Evolutionary conservation across 2,113 vertebrate species (phyloP).

Genomic region (Apistogramma diplotaenia): DNA sequence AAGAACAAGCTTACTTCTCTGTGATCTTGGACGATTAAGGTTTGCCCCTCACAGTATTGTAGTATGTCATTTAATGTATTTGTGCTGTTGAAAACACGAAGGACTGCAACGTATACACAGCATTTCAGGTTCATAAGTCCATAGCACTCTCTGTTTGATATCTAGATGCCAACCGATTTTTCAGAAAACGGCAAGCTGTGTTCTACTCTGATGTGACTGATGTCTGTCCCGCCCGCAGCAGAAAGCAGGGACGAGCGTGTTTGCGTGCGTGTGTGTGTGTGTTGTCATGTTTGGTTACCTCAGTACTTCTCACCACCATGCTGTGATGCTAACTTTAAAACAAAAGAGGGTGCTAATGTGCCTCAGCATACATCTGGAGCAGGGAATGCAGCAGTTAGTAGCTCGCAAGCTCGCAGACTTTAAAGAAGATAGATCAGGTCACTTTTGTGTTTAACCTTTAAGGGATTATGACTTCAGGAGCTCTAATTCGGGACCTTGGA

Average conservation of each 20-base stretch:
- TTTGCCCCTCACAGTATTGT: slow-evolving; percentile 66
- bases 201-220: slow-evolving; percentile 30
- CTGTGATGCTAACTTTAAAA: slow-evolving; percentile 54
- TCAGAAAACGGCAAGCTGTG: slow-evolving; percentile 14
- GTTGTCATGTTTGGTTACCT: slow-evolving; percentile 70
- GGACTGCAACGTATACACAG: slow-evolving; percentile 75
- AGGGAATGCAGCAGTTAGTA: slow-evolving; percentile 34
- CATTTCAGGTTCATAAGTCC: slow-evolving; percentile 69
- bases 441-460: slow-evolving; percentile 32
- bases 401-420: slow-evolving; percentile 39
- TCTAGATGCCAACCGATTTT: slow-evolving; percentile 26
- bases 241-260: slow-evolving; percentile 63
- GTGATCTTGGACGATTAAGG: slow-evolving; percentile 54
- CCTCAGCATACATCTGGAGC: slow-evolving; percentile 52
- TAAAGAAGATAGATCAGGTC: slow-evolving; percentile 50
- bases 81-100: slow-evolving; percentile 75
- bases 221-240: slow-evolving; percentile 13
- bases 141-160: slow-evolving; percentile 25
- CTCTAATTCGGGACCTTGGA: slow-evolving; percentile 50
- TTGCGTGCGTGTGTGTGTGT: slow-evolving; percentile 45
- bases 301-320: slow-evolving; percentile 50
- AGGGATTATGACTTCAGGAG: slow-evolving; percentile 52
- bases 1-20: slow-evolving; percentile 68
- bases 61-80: slow-evolving; percentile 71
- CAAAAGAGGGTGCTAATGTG: slow-evolving; percentile 63